Conservation (phyloP, 2,888 invertebrate species). For the Empis livida region DNA sequence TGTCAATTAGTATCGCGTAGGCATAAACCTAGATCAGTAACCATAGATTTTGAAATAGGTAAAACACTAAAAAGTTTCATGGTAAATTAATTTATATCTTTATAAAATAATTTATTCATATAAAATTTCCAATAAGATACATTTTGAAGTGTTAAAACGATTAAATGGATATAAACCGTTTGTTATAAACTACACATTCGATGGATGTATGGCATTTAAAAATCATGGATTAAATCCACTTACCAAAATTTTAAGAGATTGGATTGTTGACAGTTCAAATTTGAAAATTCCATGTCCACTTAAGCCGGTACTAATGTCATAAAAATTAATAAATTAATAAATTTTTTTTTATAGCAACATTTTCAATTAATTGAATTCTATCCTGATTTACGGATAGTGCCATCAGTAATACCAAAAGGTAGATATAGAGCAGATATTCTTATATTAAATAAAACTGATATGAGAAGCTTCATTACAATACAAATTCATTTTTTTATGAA, state of each 20-base stretch:
- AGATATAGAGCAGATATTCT: no score
- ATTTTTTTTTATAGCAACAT: no score
- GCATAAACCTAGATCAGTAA: no score
- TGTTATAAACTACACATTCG: not conserved
- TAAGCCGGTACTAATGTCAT: not conserved
- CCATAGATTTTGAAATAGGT: no score
- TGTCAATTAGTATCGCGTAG: no score
- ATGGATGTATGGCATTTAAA: not conserved
- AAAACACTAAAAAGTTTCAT: no score
- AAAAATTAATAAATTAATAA: no score
- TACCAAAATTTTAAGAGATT: not conserved
- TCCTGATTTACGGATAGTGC: not conserved
- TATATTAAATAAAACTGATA: no score
- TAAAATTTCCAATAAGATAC: no score
- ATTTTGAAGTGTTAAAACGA: not conserved
- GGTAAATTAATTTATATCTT: not conserved
- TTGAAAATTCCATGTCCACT: not conserved
- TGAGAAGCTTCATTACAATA: no score
- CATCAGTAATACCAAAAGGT: not conserved
- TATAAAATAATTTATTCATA: no score
- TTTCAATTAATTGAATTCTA: not conserved
- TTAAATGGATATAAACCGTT: not conserved
- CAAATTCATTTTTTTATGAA: no score
- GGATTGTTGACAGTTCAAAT: not conserved
- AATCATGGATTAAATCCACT: not conserved